phyloP scores from a whole-genome alignment of 2,888 invertebrate species.

The Dysmachus trigonus region DNA sequence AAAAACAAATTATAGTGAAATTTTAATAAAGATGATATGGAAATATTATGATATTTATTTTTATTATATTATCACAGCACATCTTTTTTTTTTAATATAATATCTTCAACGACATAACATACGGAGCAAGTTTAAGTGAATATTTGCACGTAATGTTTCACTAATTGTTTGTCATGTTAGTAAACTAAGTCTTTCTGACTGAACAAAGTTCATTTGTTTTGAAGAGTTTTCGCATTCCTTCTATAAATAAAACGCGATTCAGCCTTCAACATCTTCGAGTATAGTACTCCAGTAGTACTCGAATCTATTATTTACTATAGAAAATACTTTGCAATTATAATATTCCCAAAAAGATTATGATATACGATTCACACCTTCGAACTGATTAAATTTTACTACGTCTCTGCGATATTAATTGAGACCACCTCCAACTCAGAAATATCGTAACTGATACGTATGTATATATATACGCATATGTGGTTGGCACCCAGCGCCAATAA shows the following conservation, averaged over 20 bases:
- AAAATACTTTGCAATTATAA: background rate
- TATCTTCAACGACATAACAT: background rate
- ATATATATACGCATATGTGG: background rate
- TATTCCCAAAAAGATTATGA: background rate
- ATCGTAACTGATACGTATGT: background rate
- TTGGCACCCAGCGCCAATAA: background rate
- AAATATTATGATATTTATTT: background rate
- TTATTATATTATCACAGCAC: background rate
- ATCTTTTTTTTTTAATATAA: background rate
- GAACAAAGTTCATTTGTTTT: background rate
- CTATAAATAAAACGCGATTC: background rate
- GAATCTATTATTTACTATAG: background rate
- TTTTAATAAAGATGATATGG: background rate
- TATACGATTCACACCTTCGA: background rate
- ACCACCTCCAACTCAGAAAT: background rate
- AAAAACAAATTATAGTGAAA: background rate
- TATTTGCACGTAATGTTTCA: background rate
- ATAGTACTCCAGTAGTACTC: background rate
- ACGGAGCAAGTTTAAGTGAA: background rate
- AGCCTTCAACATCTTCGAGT: background rate
- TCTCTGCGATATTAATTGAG: background rate
- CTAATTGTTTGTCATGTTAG: background rate
- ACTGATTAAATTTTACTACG: conserved; percentile 11
- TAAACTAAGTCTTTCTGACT: background rate
- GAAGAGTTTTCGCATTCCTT: background rate